Evolutionary conservation across 2,797 vertebrate genomes (phyloP).

Genomic region (Epinephelus awoara): DNA sequence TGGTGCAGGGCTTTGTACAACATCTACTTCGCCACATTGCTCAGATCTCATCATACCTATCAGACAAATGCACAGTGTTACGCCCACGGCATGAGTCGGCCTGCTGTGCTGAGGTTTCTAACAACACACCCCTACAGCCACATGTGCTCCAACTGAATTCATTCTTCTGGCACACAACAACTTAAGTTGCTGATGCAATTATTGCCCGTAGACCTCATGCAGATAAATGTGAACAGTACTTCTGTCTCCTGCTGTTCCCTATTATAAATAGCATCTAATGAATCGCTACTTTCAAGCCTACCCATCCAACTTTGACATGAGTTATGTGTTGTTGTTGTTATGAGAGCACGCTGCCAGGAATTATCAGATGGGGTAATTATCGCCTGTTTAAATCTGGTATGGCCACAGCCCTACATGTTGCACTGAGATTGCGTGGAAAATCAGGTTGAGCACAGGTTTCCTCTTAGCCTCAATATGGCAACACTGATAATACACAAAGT

Average conservation of each 20-base stretch:
- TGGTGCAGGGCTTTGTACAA: constrained; percentile 14
- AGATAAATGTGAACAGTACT: constrained; percentile 59
- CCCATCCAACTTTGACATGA: constrained; percentile 64
- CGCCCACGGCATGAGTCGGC: constrained; percentile 9
- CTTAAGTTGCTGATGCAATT: constrained; percentile 73
- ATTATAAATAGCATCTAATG: constrained; percentile 72
- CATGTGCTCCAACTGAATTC: constrained; percentile 19
- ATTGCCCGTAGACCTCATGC: constrained; percentile 64
- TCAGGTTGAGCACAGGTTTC: constrained; percentile 1
- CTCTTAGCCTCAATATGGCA: neutral
- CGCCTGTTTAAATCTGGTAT: constrained; percentile 40
- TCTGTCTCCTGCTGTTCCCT: constrained; percentile 64
- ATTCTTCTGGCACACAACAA: constrained; percentile 44
- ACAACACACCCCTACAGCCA: constrained; percentile 29
- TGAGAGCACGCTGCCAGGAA: constrained; percentile 49
- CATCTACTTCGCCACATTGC: constrained; percentile 12
- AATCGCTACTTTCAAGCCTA: constrained; percentile 57
- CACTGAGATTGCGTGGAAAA: constrained; percentile 36
- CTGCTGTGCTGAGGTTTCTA: constrained; percentile 48
- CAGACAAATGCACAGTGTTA: constrained; percentile 17
- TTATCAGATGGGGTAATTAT: constrained; percentile 61
- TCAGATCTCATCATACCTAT: constrained; percentile 36
- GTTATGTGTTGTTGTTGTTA: constrained; percentile 51
- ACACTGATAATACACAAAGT: neutral
- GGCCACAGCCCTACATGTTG: constrained; percentile 32